Evolutionary conservation across 2,888 invertebrate genomes (phyloP).

Genomic region (Acronicta leporina): DNA sequence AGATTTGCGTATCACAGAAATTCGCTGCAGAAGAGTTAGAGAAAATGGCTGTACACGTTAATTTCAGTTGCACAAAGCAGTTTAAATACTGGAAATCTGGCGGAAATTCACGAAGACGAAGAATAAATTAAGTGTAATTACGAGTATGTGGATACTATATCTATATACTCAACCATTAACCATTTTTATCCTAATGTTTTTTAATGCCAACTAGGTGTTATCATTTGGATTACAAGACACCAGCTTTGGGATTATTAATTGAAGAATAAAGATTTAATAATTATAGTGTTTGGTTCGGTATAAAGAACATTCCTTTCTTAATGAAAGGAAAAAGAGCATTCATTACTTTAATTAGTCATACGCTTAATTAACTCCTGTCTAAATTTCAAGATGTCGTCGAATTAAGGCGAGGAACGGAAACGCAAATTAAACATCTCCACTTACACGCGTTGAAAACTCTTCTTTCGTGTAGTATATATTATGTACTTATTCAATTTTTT

Average conservation of each 20-base stretch:
- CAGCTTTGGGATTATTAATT: too few species aligned
- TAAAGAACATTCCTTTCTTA: slow-evolving; percentile 3
- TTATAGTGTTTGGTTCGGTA: not conserved
- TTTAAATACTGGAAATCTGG: slow-evolving; percentile 3
- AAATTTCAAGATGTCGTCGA: slow-evolving; percentile 46
- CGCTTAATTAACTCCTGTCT: slow-evolving; percentile 50
- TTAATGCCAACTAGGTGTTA: too few species aligned
- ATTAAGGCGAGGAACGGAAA: slow-evolving; percentile 42
- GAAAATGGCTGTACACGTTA: slow-evolving; percentile 35
- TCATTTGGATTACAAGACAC: too few species aligned
- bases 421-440: slow-evolving; percentile 52
- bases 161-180: too few species aligned
- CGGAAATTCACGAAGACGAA: slow-evolving; percentile 2
- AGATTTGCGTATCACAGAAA: slow-evolving; percentile 19
- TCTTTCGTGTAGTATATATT: not conserved
- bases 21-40: slow-evolving; percentile 32
- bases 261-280: too few species aligned
- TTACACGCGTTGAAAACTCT: slow-evolving; percentile 38
- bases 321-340: slow-evolving; percentile 24
- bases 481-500: too few species aligned
- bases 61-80: slow-evolving; percentile 25
- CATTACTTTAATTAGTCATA: slow-evolving; percentile 45
- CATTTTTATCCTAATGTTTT: too few species aligned
- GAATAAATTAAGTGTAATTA: not conserved
- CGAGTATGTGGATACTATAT: not conserved